These are phyloP conservation scores for Liparis tanakae DNA, from an alignment of 2,797 vertebrate species.

Conservation along the genomic window DNA sequence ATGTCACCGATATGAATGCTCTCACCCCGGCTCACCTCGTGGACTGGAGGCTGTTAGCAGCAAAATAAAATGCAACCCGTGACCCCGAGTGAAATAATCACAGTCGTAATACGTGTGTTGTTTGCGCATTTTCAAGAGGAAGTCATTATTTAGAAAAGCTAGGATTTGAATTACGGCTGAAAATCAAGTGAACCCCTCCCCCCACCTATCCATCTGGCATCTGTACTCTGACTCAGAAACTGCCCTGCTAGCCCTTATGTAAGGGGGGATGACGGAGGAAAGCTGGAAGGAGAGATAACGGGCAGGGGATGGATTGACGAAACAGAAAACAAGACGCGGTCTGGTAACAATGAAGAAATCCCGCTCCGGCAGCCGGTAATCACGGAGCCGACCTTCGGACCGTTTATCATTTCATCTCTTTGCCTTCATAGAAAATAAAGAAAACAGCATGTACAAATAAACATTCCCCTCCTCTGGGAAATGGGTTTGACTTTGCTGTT, in stretches of 20 bases:
- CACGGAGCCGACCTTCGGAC: constrained; percentile 6
- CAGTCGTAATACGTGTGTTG: too few species aligned
- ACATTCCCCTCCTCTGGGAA: constrained; percentile 13
- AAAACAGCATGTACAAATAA: constrained; percentile 29
- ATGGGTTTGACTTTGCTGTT: constrained; percentile 32
- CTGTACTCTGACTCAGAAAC: constrained; percentile 36
- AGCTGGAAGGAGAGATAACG: background rate
- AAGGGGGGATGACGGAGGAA: background rate
- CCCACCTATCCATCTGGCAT: constrained; percentile 61
- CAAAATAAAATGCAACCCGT: background rate
- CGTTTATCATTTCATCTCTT: constrained; percentile 32
- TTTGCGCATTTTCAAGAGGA: background rate
- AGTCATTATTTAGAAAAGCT: background rate
- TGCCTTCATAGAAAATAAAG: constrained; percentile 31
- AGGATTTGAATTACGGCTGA: constrained; percentile 43
- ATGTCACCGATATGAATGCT: constrained; percentile 17
- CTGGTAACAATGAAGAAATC: constrained; percentile 5
- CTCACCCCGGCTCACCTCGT: constrained; percentile 6
- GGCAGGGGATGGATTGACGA: background rate
- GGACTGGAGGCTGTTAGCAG: background rate
- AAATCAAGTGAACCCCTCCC: constrained; percentile 51
- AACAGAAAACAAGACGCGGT: background rate
- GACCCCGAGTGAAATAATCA: background rate
- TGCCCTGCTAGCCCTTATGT: constrained; percentile 26
- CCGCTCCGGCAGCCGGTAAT: constrained; percentile 40